Base-by-base conservation (phyloP, 2,888 invertebrate genomes). In the Lithophane leautieri region DNA sequence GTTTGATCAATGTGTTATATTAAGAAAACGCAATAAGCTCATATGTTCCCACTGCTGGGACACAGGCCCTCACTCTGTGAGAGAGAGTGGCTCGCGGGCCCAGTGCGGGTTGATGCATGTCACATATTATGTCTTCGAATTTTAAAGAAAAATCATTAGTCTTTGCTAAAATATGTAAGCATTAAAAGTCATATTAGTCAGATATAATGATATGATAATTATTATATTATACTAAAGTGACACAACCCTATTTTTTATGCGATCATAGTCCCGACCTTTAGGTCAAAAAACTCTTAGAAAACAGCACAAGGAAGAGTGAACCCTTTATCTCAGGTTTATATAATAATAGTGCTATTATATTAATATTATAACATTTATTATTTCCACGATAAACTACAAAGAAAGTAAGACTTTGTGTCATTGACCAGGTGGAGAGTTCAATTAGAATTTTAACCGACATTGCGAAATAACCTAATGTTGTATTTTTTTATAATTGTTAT, bases 261-360 rank as follows among this genome's bases (percentile, higher is more conserved):
- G 75, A 87, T 54, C 86, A n/a, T 83, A 86, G 81, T 76, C 70
- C 70, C 75, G 76, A 76, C 62, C 70, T 70, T 47, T 63, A 52
- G 89, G 81, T 85, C 75, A 89, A 89, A 89, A 89, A 89, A 86
- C 89, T 89, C 90, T 85, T 89, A 89, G 90, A 85, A 83, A 83
- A 88, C 76, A 73, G 70, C 54, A 87, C 65, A 70, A 84, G 90
- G 87, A 89, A 89, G 77, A 83, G 67, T 86, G 86, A 88, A 86
- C 88, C 72, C 81, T 78, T 89, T 89, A 89, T 89, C 89, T 66
- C n/a, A 34, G 63, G 28, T 86, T 89, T 89, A 89, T 86, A 80
- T 89, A 87, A 88, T 86, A 87, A 87, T 80, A 86, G 80, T 78
- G 61, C 78, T 78, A 84, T 86, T 84, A 80, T 85, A 81, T 75